These are phyloP conservation scores for Pachyrhynchus sulphureomaculatus DNA, from an alignment of 1,140 invertebrate genomes.

Conservation along the genomic window DNA sequence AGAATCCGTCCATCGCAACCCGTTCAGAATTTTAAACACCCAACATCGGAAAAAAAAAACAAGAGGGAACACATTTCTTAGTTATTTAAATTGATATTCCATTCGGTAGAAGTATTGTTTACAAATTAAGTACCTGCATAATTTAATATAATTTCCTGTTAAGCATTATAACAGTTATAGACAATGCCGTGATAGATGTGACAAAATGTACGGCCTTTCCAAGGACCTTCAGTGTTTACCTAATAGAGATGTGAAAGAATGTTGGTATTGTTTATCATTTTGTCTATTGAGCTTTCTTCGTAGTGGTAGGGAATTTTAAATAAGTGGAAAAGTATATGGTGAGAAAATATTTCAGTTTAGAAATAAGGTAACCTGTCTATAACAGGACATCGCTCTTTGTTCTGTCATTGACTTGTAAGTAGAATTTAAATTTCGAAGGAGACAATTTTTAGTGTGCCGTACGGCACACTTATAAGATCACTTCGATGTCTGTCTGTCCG, in stretches of 20 bases:
- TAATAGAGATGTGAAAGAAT: conserved; percentile 35
- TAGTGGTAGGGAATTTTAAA: conserved; percentile 9
- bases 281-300: conserved; percentile 13
- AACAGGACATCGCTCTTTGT: no score
- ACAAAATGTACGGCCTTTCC: conserved; percentile 41
- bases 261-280: conserved; percentile 20
- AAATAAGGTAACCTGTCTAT: no score
- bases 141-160: conserved; percentile 25
- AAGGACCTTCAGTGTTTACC: conserved; percentile 40
- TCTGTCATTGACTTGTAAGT: no score
- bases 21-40: conserved; percentile 12
- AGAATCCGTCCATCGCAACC: not conserved
- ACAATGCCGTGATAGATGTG: conserved; percentile 25
- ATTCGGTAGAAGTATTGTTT: conserved; percentile 33
- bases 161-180: conserved; percentile 30
- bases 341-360: no score
- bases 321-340: no score
- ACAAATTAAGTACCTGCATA: conserved; percentile 33
- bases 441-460: no score
- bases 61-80: conserved; percentile 7
- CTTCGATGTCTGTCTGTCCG: no score
- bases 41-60: conserved; percentile 2
- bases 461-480: no score
- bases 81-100: conserved; percentile 30
- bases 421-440: no score